A percentile compares a stretch with the other conserved stretches of the same genome.
Conservation (phyloP, 2,888 invertebrate species). For the Hydroisotoma schaefferi region DNA sequence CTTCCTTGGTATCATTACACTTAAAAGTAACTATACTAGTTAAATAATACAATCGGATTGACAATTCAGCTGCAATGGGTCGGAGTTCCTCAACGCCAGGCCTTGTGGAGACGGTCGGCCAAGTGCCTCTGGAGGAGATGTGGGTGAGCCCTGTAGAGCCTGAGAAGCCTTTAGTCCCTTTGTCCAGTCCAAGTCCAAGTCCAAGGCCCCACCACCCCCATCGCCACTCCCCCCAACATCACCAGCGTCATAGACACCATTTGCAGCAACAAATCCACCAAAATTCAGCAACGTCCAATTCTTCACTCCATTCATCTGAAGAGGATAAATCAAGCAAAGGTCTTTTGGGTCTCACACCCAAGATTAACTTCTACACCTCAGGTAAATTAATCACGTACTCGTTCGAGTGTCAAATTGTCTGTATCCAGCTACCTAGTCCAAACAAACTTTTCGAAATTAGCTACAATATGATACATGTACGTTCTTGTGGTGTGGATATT, state of each 20-base stretch:
- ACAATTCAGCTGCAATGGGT: conserved; percentile 89
- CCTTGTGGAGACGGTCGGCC: conserved; percentile 86
- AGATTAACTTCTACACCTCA: conserved; percentile 47
- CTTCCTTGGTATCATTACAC: no score
- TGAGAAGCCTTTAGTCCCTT: conserved; percentile 30
- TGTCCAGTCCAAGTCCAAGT: no score
- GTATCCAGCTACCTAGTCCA: background rate
- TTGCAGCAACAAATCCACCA: conserved; percentile 44
- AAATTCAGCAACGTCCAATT: conserved; percentile 52
- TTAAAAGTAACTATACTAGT: no score
- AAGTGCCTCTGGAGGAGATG: conserved; percentile 82
- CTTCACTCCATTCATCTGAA: conserved; percentile 52
- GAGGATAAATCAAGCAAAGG: conserved; percentile 47
- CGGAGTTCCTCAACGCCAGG: conserved; percentile 95
- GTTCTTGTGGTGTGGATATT: no score
- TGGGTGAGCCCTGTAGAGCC: conserved; percentile 63
- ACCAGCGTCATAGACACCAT: background rate
- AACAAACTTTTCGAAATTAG: conserved; percentile 2
- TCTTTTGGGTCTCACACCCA: conserved; percentile 37
- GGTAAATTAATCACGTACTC: conserved; percentile 31
- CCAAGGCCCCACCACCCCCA: no score
- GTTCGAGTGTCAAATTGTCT: background rate
- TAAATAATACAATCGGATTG: no score
- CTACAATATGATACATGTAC: no score
- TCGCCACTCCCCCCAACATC: no score